Evolutionary conservation across 2,113 vertebrate species (phyloP).

Genomic region (Mesembrinibis cayennensis): DNA sequence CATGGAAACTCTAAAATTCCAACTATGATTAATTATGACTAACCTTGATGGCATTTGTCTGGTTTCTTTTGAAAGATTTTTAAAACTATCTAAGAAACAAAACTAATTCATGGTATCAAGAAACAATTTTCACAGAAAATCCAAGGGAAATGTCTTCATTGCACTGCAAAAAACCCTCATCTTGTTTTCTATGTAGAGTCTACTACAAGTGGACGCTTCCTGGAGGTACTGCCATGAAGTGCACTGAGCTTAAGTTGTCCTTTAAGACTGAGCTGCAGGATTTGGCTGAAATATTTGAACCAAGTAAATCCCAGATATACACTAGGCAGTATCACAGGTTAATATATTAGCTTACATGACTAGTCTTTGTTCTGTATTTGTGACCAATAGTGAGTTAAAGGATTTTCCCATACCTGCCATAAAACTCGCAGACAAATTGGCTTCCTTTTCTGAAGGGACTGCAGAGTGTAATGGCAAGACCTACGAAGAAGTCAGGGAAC

Average conservation of each 20-base stretch:
- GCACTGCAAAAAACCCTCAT: not conserved
- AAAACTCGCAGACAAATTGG: not conserved
- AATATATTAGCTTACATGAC: not conserved
- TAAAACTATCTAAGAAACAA: not conserved
- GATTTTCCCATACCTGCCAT: not conserved
- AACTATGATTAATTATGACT: not conserved
- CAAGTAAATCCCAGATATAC: not conserved
- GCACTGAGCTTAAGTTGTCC: not conserved
- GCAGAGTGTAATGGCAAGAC: not conserved
- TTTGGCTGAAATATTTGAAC: not conserved
- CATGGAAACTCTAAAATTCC: not conserved
- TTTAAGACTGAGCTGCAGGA: not conserved
- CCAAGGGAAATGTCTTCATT: not conserved
- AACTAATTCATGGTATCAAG: not conserved
- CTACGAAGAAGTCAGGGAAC: not conserved
- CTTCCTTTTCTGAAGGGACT: not conserved
- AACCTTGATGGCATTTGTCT: not conserved
- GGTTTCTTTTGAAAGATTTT: not conserved
- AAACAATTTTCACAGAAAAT: not conserved
- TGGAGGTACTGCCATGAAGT: not conserved
- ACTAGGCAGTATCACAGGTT: not conserved
- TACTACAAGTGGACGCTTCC: not conserved
- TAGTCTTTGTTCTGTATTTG: not conserved
- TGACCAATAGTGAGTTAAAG: not conserved
- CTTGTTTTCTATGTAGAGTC: not conserved